phyloP scores from a whole-genome alignment of 2,888 invertebrate species.

The Eurytoma adleriae region DNA sequence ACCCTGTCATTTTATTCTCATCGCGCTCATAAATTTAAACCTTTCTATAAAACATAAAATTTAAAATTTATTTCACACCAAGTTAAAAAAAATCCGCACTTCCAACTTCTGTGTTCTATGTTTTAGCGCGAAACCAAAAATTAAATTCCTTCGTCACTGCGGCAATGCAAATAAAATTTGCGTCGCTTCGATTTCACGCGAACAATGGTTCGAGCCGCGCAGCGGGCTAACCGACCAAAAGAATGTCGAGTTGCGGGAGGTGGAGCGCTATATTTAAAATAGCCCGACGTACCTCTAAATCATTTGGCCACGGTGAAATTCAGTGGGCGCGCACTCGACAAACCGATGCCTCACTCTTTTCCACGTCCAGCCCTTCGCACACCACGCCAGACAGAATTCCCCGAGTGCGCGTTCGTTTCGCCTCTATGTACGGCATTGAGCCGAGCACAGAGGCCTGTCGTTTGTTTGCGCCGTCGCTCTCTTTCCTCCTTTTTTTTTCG shows the following conservation, averaged over 20 bases:
- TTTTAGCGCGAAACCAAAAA: too few relatives aligned
- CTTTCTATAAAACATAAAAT: too few relatives aligned
- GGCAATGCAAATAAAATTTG: too few relatives aligned
- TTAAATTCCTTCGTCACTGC: too few relatives aligned
- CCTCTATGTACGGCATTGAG: constrained; percentile 3
- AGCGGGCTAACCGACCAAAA: background rate
- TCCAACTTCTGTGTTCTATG: too few relatives aligned
- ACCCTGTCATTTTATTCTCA: too few relatives aligned
- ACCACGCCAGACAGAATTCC: background rate
- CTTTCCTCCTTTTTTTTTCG: constrained; percentile 2
- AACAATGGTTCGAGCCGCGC: background rate
- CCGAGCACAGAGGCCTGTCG: background rate
- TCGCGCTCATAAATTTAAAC: too few relatives aligned
- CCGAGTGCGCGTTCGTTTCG: constrained; percentile 4
- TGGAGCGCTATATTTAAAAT: constrained; percentile 22
- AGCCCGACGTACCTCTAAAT: constrained; percentile 37
- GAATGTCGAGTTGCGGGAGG: background rate
- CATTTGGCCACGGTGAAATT: constrained; percentile 37
- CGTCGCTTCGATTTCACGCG: background rate
- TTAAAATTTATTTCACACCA: too few relatives aligned
- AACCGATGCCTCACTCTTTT: constrained; percentile 21
- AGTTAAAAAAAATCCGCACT: too few relatives aligned
- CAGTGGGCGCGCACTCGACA: constrained; percentile 20
- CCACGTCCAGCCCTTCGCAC: background rate
- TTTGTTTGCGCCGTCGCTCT: constrained; percentile 18